These are phyloP conservation scores for Monodelphis domestica DNA, from an alignment of 2,797 vertebrate species.

Conservation along the genomic window DNA sequence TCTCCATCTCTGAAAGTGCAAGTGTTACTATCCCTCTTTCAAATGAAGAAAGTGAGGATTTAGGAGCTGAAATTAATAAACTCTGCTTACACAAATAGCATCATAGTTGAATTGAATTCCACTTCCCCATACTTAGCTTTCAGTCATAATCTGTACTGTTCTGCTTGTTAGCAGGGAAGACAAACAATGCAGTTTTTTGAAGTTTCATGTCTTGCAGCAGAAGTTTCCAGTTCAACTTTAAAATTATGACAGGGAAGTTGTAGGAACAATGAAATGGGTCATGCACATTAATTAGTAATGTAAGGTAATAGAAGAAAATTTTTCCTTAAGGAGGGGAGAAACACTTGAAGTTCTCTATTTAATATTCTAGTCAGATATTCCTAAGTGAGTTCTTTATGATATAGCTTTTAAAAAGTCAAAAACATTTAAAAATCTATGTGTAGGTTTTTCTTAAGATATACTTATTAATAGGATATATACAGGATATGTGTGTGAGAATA, in stretches of 20 bases:
- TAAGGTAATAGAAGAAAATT: not conserved
- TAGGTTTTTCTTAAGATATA: not conserved
- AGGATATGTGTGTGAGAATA: too few species aligned
- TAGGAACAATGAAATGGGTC: not conserved
- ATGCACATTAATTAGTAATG: not conserved
- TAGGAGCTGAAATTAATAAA: not conserved
- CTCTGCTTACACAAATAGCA: not conserved
- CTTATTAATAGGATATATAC: too few species aligned
- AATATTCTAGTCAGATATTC: not conserved
- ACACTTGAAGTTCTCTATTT: not conserved
- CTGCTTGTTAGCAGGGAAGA: not conserved
- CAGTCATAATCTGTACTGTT: not conserved
- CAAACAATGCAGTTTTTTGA: not conserved
- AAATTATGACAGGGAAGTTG: not conserved
- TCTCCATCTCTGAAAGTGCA: not conserved
- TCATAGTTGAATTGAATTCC: not conserved
- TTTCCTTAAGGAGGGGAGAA: not conserved
- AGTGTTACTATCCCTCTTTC: not conserved
- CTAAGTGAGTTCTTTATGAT: not conserved
- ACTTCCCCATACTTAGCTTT: not conserved
- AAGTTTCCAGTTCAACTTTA: constrained; percentile 7
- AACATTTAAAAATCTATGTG: constrained; percentile 10
- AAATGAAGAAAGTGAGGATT: not conserved
- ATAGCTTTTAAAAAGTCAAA: not conserved
- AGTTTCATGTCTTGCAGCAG: not conserved